Percentiles rank a stretch among this genome's conserved stretches.
These are phyloP conservation scores for Entomobrya proxima DNA, from an alignment of 2,888 invertebrate genomes.

Conservation along the genomic window DNA sequence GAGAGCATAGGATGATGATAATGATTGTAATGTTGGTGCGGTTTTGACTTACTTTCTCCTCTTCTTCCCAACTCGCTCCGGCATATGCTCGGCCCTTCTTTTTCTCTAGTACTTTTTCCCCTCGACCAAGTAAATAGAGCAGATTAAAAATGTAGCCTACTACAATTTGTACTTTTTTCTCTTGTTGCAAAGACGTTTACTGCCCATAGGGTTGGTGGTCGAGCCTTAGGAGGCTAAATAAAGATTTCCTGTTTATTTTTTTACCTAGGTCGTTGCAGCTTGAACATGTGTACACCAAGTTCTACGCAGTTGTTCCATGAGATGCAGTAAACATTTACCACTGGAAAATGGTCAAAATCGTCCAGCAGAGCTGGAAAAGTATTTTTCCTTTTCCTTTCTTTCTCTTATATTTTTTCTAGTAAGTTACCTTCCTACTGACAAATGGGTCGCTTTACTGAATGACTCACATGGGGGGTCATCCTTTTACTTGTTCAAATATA, in stretches of 20 bases:
- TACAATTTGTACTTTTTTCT: not conserved
- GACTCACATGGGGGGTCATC: slow-evolving; percentile 71
- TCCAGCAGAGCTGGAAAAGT: not conserved
- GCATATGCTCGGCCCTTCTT: not conserved
- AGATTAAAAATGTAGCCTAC: slow-evolving; percentile 31
- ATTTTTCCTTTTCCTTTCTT: not conserved
- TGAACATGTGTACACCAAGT: not conserved
- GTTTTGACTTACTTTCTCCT: too few species aligned
- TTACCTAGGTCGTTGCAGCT: not conserved
- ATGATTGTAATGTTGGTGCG: too few species aligned
- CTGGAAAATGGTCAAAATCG: slow-evolving; percentile 49
- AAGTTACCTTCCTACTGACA: slow-evolving; percentile 44
- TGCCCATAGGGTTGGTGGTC: not conserved
- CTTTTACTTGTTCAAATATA: slow-evolving; percentile 69
- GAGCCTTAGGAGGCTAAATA: slow-evolving; percentile 6
- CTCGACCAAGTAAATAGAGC: not conserved
- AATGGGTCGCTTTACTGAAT: slow-evolving; percentile 67
- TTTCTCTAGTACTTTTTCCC: not conserved
- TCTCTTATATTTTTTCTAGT: not conserved
- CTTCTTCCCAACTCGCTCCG: too few species aligned
- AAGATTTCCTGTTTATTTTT: slow-evolving; percentile 20
- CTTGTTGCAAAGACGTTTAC: not conserved
- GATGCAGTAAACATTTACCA: not conserved
- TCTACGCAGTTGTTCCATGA: not conserved
- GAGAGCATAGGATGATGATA: too few species aligned